phyloP scores from a whole-genome alignment of 2,797 vertebrate species.

The Melanotaenia maccullochi region DNA sequence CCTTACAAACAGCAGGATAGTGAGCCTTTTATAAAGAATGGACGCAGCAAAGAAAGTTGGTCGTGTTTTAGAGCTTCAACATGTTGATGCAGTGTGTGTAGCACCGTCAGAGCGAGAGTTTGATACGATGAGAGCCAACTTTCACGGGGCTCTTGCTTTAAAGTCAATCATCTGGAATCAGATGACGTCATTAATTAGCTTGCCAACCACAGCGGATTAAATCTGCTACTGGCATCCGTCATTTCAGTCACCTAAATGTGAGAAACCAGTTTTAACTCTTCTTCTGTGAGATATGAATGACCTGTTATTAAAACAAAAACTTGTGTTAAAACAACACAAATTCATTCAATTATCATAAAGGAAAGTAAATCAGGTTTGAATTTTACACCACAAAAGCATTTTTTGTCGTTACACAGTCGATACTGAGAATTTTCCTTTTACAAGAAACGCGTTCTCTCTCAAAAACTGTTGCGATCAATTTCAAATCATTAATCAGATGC shows the following conservation, averaged over 20 bases:
- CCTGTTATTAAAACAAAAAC: background rate
- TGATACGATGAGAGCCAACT: background rate
- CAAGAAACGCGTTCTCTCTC: background rate
- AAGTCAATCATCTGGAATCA: slow-evolving; percentile 1
- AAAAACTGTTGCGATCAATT: slow-evolving; percentile 1
- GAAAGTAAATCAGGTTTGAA: background rate
- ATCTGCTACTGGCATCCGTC: background rate
- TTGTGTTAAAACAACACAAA: background rate
- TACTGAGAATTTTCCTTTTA: background rate
- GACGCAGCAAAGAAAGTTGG: background rate
- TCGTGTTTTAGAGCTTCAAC: background rate
- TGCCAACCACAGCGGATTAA: background rate
- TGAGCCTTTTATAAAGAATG: background rate
- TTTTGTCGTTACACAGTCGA: background rate
- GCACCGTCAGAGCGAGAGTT: background rate
- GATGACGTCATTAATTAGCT: background rate
- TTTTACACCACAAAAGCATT: background rate
- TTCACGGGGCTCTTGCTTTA: slow-evolving; percentile 9
- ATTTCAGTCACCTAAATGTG: slow-evolving; percentile 1
- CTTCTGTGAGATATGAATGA: background rate
- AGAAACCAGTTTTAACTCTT: background rate
- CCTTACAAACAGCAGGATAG: background rate
- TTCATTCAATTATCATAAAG: background rate
- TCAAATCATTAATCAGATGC: background rate
- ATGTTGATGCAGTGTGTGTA: slow-evolving; percentile 1